Evolutionary conservation across 2,888 invertebrate genomes (phyloP).

Genomic region (Lepeophtheirus nordmannii): DNA sequence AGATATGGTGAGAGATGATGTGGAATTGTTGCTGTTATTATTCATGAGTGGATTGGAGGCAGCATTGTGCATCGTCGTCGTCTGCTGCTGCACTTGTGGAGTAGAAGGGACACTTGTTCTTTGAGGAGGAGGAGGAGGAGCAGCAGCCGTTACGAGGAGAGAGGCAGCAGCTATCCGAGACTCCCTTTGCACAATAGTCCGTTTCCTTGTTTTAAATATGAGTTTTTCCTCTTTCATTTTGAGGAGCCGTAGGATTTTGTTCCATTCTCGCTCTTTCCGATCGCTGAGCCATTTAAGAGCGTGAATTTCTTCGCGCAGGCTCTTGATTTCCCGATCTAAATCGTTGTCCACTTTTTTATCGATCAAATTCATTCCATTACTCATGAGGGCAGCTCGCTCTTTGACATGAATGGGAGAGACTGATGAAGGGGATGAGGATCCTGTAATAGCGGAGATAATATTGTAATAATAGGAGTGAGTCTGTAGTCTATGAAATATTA

Average conservation of each 20-base stretch:
- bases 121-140: not conserved
- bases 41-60: not conserved
- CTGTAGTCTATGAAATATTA: no score
- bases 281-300: constrained; percentile 55
- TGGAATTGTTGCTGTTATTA: constrained; percentile 1
- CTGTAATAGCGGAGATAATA: no score
- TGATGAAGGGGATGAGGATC: no score
- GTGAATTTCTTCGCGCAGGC: constrained; percentile 37
- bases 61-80: not conserved
- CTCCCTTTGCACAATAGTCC: not conserved
- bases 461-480: no score
- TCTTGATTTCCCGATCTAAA: not conserved
- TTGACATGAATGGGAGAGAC: no score
- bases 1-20: not conserved
- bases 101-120: no score
- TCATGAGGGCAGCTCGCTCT: not conserved
- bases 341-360: not conserved
- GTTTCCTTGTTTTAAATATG: constrained; percentile 31
- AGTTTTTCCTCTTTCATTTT: constrained; percentile 69
- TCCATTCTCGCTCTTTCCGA: constrained; percentile 72
- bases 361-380: not conserved
- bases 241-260: constrained; percentile 60
- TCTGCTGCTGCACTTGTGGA: no score
- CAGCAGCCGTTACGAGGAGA: not conserved
- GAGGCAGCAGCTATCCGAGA: constrained; percentile 1